Evolutionary conservation across 2,797 vertebrate genomes (phyloP), one percentile per base, ranked within the genome.

Genomic region (Acanthis flammea): DNA sequence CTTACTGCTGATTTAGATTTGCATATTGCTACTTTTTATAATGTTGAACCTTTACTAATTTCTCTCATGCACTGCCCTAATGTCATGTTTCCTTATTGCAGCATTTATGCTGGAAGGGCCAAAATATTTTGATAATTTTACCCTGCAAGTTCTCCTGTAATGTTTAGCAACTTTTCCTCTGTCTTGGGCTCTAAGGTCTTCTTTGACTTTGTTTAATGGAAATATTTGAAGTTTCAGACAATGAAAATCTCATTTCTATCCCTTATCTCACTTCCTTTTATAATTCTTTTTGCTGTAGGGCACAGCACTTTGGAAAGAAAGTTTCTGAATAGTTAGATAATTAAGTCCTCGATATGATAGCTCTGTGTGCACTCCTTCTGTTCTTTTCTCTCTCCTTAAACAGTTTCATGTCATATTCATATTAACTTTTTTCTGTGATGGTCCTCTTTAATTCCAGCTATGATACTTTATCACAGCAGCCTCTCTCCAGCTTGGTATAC

Each of bases 381-480:
- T 75, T 95, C 47, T 81, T 70, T 92, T 91, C 75, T 71, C 17
- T 45, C 45, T 74, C n/a, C 76, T 92, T 93, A 74, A 76, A 88
- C 48, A 86, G 27, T 74, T 95, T 80, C 51, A 45, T 51, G 25
- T 33, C 1, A 0, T 57, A 79, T 87, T 87, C 48, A 25, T 67
- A 80, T 41, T n/a, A 90, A 71, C 8, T 67, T 86, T 86, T 78
- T 83, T 90, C 63, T 78, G 13, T 88, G 73, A 54, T 33, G n/a
- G 21, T 19, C 28, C 21, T 71, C 45, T 96, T 77, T 84, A 88
- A 65, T 86, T 90, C 61, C 50, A 80, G 19, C 33, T 86, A 30
- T 30, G 66, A 81, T 53, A 51, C 7, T 80, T 86, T 67, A 71
- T 88, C 71, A 84, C 47, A 84, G 66, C 47, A 94, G 27, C 63